Conservation (phyloP, 2,113 vertebrate genomes). For the Scartelaos histophorus region DNA sequence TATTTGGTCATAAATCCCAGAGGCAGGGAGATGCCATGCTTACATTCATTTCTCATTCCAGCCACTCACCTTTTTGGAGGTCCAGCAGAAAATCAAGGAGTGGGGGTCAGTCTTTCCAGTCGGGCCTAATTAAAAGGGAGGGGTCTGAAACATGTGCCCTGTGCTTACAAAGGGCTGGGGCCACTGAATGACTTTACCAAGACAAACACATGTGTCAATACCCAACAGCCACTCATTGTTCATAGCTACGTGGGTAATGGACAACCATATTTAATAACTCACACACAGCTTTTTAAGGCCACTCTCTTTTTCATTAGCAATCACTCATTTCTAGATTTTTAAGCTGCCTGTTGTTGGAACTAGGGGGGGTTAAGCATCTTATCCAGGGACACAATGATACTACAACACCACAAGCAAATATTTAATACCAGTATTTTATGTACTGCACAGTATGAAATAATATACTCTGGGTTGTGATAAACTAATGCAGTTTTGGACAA, state of each 20-base stretch:
- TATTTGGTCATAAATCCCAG: conserved; percentile 67
- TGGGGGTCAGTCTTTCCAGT: conserved; percentile 73
- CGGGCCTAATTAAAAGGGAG: conserved; percentile 64
- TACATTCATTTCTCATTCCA: conserved; percentile 57
- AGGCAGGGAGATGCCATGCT: conserved; percentile 65
- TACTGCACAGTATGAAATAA: not conserved
- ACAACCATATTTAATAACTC: not conserved
- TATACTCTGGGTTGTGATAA: not conserved
- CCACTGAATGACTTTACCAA: conserved; percentile 53
- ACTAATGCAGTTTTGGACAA: not conserved
- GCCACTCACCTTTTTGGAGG: conserved; percentile 68
- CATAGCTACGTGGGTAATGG: not conserved
- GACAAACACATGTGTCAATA: conserved; percentile 51
- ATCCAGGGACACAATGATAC: too few species aligned
- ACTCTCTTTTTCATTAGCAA: not conserved
- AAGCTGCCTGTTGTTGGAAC: too few species aligned
- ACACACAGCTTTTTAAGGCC: not conserved
- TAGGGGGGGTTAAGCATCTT: too few species aligned
- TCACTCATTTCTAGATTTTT: too few species aligned
- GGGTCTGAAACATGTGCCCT: conserved; percentile 62
- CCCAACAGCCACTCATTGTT: conserved; percentile 56
- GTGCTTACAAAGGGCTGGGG: conserved; percentile 62
- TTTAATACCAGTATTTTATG: too few species aligned
- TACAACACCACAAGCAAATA: too few species aligned
- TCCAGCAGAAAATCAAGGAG: conserved; percentile 51